Conservation (phyloP, 92 coral and sea anemone genomes). For the Bergia puertoricense region DNA sequence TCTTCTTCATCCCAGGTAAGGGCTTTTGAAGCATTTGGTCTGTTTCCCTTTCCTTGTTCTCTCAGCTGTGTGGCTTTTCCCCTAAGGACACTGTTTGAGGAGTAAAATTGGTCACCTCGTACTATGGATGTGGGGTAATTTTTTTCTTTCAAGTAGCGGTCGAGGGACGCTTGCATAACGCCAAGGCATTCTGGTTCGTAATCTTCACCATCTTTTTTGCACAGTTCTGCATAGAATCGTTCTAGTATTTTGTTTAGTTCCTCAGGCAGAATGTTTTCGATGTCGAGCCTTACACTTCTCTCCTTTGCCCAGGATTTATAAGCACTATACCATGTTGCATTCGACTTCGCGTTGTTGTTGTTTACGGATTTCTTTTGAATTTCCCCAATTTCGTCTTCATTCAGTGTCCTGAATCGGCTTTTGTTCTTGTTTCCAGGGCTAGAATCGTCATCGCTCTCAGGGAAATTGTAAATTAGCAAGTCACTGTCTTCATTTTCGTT, state of each 20-base stretch:
- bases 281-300: slow-evolving; percentile 33
- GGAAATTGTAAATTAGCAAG: no score
- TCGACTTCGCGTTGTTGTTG: slow-evolving; percentile 18
- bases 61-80: slow-evolving; percentile 47
- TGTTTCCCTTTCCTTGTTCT: slow-evolving; percentile 47
- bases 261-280: slow-evolving; percentile 31
- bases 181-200: slow-evolving; percentile 46
- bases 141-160: slow-evolving; percentile 26
- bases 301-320: slow-evolving; percentile 35
- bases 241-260: slow-evolving; percentile 34
- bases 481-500: no score
- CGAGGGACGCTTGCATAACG: slow-evolving; percentile 45
- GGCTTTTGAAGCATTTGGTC: slow-evolving; percentile 45
- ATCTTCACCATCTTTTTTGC: slow-evolving; percentile 42
- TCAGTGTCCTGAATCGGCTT: neutral
- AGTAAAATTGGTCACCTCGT: slow-evolving; percentile 36
- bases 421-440: neutral
- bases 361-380: slow-evolving; percentile 9
- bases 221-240: slow-evolving; percentile 37
- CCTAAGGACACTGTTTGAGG: slow-evolving; percentile 37
- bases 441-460: no score
- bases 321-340: slow-evolving; percentile 40
- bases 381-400: neutral
- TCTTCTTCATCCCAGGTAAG: slow-evolving; percentile 34
- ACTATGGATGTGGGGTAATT: slow-evolving; percentile 38